phyloP scores from a whole-genome alignment of 2,888 invertebrate species.

The Nebria salina region DNA sequence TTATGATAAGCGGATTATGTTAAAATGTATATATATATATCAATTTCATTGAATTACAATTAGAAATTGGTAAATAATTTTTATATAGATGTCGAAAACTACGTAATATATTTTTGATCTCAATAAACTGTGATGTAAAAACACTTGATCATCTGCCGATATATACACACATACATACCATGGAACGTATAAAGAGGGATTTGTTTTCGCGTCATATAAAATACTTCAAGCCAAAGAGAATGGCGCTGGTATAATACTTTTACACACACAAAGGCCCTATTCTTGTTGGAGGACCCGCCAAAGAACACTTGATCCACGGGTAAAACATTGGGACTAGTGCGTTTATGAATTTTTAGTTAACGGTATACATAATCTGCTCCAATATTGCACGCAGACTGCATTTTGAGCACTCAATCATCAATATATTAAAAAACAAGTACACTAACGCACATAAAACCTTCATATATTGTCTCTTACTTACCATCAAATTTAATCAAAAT shows the following conservation, averaged over 20 bases:
- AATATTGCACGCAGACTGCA: conserved; percentile 5
- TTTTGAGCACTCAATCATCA: conserved; percentile 3
- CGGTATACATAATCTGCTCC: conserved; percentile 9
- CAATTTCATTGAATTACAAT: too few species aligned
- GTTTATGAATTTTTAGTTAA: conserved; percentile 22
- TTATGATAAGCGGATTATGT: too few species aligned
- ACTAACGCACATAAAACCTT: not conserved
- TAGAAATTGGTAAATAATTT: too few species aligned
- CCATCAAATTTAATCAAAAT: too few species aligned
- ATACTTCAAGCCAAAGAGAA: not conserved
- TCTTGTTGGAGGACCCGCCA: conserved; percentile 9
- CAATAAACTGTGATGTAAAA: not conserved
- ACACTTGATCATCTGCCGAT: conserved; percentile 22
- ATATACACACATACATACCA: not conserved
- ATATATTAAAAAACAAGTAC: not conserved
- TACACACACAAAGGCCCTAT: conserved; percentile 6
- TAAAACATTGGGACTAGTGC: conserved; percentile 2
- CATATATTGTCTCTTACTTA: too few species aligned
- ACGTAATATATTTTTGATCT: too few species aligned
- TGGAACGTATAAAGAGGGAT: not conserved
- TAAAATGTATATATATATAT: too few species aligned
- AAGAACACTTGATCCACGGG: conserved; percentile 9
- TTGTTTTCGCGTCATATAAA: not conserved
- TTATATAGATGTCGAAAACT: not conserved
- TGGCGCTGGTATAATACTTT: conserved; percentile 11